Conservation (phyloP, 2,797 vertebrate genomes). For the Crax fasciolata region DNA sequence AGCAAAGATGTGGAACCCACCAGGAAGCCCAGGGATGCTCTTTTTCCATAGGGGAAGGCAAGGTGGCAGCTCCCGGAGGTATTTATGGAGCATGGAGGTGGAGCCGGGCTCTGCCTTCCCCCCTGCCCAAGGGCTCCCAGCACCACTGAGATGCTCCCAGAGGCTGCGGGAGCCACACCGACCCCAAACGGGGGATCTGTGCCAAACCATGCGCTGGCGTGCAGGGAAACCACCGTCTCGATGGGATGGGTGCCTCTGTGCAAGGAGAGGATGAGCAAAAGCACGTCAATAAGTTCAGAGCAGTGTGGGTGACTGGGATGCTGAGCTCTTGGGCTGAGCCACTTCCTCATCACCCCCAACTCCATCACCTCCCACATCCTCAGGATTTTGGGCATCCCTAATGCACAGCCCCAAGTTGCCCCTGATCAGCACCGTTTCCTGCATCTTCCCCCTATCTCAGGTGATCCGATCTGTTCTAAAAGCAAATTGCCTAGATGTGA, state of each 20-base stretch:
- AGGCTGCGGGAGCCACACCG: fast-evolving
- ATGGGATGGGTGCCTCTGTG: not conserved
- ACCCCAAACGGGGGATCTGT: not conserved
- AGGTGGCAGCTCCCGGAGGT: not conserved
- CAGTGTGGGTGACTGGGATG: not conserved
- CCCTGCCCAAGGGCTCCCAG: not conserved
- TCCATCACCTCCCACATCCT: not conserved
- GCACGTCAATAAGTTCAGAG: not conserved
- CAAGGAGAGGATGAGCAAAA: not conserved
- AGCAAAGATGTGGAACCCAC: not conserved
- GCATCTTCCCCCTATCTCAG: not conserved
- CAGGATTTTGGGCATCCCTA: not conserved
- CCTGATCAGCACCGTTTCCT: not conserved
- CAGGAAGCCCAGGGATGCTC: not conserved
- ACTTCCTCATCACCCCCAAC: not conserved
- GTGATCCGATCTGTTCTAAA: not conserved
- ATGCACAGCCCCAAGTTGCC: not conserved
- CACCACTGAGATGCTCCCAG: not conserved
- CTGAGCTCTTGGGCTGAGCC: not conserved
- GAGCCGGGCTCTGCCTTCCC: not conserved
- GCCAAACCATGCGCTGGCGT: not conserved
- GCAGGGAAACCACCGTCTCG: not conserved
- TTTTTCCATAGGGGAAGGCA: fast-evolving
- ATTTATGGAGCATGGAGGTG: not conserved
- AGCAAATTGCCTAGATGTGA: not conserved